Percentiles rank a stretch among this genome's conserved stretches.
Evolutionary conservation across 2,113 vertebrate genomes (phyloP).

Genomic region (Halichoeres trimaculatus): DNA sequence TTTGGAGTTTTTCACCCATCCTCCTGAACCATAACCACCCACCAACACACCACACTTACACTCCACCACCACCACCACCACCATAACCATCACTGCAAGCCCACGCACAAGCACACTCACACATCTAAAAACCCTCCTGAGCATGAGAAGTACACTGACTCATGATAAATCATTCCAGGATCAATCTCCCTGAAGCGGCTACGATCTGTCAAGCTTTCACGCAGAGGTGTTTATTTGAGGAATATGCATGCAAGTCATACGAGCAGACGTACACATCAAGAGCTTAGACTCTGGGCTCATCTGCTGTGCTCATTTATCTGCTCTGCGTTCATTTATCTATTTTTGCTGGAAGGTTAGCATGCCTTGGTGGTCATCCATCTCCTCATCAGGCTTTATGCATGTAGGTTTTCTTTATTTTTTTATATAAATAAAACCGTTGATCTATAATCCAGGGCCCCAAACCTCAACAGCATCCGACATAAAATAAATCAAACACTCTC

Average conservation of each 20-base stretch:
- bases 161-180: conserved; percentile 30
- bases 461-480: not conserved
- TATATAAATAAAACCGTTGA: not conserved
- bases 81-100: not conserved
- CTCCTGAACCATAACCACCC: conserved; percentile 36
- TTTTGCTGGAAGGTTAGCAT: not conserved
- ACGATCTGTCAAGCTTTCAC: conserved; percentile 29
- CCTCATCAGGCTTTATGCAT: not conserved
- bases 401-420: not conserved
- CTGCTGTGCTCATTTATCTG: not conserved
- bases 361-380: not conserved
- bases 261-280: not conserved
- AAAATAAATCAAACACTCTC: not conserved
- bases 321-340: not conserved
- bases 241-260: conserved; percentile 37
- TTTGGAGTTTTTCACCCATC: conserved; percentile 43
- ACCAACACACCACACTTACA: conserved; percentile 19
- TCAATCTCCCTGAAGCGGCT: conserved; percentile 41
- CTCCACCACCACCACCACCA: conserved; percentile 2
- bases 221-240: conserved; percentile 36
- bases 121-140: conserved; percentile 4
- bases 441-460: not conserved
- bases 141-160: conserved; percentile 16
- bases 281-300: conserved; percentile 10
- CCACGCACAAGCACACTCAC: conserved; percentile 14